Percentiles rank a stretch among this genome's conserved stretches.
phyloP scores from a whole-genome alignment of 1,140 invertebrate species.

The Penaeus indicus region DNA sequence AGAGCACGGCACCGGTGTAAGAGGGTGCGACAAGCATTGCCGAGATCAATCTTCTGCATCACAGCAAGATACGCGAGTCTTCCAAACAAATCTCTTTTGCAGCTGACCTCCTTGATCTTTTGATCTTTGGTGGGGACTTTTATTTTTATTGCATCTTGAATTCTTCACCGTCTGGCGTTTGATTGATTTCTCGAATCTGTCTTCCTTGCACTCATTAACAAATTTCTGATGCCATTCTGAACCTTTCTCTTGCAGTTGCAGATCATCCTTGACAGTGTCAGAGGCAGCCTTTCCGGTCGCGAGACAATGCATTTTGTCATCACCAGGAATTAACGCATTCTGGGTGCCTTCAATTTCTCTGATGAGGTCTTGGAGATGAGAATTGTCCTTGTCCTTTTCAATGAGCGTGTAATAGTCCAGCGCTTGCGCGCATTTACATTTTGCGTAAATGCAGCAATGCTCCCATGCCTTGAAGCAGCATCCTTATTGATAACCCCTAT shows the following conservation, averaged over 20 bases:
- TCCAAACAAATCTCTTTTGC: constrained; percentile 31
- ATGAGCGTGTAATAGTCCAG: not conserved
- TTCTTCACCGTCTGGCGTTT: not conserved
- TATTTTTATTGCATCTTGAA: not conserved
- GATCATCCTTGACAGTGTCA: not conserved
- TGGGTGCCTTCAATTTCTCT: not conserved
- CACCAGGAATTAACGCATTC: constrained; percentile 1
- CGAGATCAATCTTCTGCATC: not conserved
- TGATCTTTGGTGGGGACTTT: not conserved
- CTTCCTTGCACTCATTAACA: constrained; percentile 21
- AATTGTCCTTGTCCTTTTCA: not conserved
- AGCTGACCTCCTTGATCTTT: constrained; percentile 32
- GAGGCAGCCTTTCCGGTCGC: not conserved
- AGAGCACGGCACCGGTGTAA: not conserved
- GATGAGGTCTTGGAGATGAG: not conserved
- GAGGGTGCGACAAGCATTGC: constrained; percentile 1
- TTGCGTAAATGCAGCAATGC: not conserved
- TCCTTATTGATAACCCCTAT: not conserved
- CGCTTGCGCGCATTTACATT: not conserved
- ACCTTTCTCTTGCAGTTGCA: constrained; percentile 6
- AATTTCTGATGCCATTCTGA: constrained; percentile 15
- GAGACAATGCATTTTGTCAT: constrained; percentile 12
- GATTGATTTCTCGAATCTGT: constrained; percentile 15
- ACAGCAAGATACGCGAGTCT: not conserved
- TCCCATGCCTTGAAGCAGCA: not conserved